phyloP scores from a whole-genome alignment of 2,113 vertebrate species.

The Furnarius figulus region DNA sequence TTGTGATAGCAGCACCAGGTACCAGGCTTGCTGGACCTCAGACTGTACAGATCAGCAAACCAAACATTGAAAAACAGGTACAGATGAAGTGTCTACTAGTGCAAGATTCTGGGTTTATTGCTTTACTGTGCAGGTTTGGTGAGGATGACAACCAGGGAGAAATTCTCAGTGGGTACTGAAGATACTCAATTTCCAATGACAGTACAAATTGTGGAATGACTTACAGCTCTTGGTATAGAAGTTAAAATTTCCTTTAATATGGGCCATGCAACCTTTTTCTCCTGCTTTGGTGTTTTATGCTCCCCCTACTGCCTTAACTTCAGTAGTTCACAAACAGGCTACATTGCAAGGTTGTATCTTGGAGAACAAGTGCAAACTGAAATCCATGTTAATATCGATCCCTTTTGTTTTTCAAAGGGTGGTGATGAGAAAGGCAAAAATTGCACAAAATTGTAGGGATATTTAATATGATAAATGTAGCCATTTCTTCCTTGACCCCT shows the following conservation, averaged over 20 bases:
- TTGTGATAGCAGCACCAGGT: slow-evolving; percentile 89
- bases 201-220: background rate
- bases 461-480: background rate
- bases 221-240: background rate
- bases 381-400: background rate
- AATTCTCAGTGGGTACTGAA: background rate
- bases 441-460: background rate
- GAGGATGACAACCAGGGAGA: background rate
- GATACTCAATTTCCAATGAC: background rate
- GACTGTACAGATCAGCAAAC: slow-evolving; percentile 94
- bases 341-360: background rate
- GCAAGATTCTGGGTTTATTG: background rate
- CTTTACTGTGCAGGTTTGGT: background rate
- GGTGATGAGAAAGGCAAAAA: background rate
- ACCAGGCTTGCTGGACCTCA: slow-evolving; percentile 84
- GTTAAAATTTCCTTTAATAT: background rate
- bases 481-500: background rate
- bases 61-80: slow-evolving; percentile 92
- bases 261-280: background rate
- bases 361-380: background rate
- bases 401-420: slow-evolving; percentile 9
- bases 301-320: slow-evolving; percentile 52
- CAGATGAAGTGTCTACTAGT: background rate
- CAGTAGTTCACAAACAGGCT: background rate
- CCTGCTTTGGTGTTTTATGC: slow-evolving; percentile 28